Conservation (phyloP, 2,797 vertebrate genomes). For the Hafferia zeledoni region DNA sequence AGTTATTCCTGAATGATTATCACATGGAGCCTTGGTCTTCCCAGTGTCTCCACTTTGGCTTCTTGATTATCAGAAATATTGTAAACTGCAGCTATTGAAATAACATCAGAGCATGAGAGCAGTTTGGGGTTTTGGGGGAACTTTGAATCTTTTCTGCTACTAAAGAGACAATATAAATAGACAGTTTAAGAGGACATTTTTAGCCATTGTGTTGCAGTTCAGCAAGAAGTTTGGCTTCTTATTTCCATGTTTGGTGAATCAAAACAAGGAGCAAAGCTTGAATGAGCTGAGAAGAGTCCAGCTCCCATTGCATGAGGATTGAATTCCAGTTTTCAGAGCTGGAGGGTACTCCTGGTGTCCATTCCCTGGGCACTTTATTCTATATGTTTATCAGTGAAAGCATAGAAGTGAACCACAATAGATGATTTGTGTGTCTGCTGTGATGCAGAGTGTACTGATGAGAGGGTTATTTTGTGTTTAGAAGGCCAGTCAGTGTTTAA, state of each 20-base stretch:
- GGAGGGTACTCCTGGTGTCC: not conserved
- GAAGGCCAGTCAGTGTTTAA: not conserved
- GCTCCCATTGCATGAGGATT: not conserved
- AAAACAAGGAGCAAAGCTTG: not conserved
- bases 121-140: not conserved
- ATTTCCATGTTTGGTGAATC: not conserved
- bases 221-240: not conserved
- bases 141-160: not conserved
- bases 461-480: not conserved
- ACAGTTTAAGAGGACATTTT: not conserved
- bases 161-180: not conserved
- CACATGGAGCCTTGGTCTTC: not conserved
- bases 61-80: not conserved
- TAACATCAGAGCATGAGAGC: not conserved
- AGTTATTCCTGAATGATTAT: not conserved
- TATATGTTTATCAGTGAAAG: not conserved
- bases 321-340: not conserved
- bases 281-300: not conserved
- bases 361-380: not conserved
- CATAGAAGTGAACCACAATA: fast-evolving
- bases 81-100: not conserved
- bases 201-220: not conserved
- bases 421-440: not conserved
- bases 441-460: not conserved
- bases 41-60: not conserved